A percentile compares a stretch with the other conserved stretches of the same genome.
These are phyloP conservation scores for Diceros bicornis DNA, from an alignment of 2,797 vertebrate species.

Conservation along the genomic window DNA sequence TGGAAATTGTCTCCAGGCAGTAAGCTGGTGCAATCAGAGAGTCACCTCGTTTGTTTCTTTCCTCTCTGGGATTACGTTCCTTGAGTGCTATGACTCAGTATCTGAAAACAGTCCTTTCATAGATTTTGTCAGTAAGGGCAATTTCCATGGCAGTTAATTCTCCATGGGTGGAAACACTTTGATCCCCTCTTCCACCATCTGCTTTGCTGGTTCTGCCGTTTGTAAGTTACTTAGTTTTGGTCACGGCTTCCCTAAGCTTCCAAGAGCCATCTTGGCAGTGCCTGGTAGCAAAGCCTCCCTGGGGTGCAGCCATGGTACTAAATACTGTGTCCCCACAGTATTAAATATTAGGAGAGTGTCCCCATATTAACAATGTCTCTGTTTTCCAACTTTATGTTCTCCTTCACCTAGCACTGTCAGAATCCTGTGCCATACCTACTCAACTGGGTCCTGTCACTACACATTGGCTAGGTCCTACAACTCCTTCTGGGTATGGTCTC, in stretches of 20 bases:
- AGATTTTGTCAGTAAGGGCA: background rate
- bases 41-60: background rate
- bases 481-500: background rate
- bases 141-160: background rate
- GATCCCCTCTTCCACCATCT: background rate
- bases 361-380: background rate
- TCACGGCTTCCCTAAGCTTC: background rate
- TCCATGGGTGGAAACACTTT: accelerated
- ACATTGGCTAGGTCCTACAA: accelerated
- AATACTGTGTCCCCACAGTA: background rate
- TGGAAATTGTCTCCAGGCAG: background rate
- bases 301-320: accelerated
- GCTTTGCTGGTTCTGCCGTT: background rate
- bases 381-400: background rate
- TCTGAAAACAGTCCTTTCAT: background rate
- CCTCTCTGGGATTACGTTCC: background rate
- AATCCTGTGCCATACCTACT: background rate
- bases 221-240: background rate
- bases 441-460: too few relatives aligned
- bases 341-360: background rate
- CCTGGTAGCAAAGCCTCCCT: accelerated
- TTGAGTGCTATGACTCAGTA: background rate
- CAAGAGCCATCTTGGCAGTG: background rate
- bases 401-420: background rate
- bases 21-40: background rate